phyloP scores from a whole-genome alignment of 2,797 vertebrate species.

The Thunnus albacares region DNA sequence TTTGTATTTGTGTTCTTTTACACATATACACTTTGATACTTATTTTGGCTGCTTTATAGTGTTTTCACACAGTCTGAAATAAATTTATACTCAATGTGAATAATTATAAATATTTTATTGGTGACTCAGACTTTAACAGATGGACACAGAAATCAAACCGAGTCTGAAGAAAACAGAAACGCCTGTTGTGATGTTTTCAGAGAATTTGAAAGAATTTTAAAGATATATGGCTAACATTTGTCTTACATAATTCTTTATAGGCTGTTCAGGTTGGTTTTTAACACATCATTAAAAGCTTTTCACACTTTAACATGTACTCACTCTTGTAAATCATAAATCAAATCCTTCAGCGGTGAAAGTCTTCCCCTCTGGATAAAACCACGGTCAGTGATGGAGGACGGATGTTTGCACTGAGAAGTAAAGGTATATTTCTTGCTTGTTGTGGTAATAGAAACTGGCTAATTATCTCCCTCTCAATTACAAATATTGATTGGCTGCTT shows the following conservation, averaged over 20 bases:
- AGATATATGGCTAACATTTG: background rate
- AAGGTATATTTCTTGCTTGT: slow-evolving; percentile 69
- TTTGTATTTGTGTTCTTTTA: too few relatives aligned
- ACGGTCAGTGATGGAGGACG: background rate
- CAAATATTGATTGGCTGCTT: slow-evolving; percentile 75
- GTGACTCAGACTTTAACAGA: background rate
- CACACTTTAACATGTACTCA: background rate
- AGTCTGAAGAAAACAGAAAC: too few relatives aligned
- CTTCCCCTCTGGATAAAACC: background rate
- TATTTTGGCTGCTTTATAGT: too few relatives aligned
- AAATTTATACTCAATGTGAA: too few relatives aligned
- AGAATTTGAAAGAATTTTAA: background rate
- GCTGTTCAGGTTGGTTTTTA: background rate
- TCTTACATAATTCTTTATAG: background rate
- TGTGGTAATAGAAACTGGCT: slow-evolving; percentile 70
- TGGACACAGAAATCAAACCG: background rate
- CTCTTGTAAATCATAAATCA: background rate
- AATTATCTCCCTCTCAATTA: slow-evolving; percentile 84
- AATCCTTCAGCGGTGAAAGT: background rate
- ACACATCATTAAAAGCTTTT: slow-evolving; percentile 16
- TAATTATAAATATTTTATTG: background rate
- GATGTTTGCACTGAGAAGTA: slow-evolving; percentile 20
- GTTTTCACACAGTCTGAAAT: too few relatives aligned
- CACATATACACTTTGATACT: too few relatives aligned
- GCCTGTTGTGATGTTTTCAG: too few relatives aligned